Base-by-base conservation (phyloP, 1,140 invertebrate genomes). In the Scylla paramamosain region DNA sequence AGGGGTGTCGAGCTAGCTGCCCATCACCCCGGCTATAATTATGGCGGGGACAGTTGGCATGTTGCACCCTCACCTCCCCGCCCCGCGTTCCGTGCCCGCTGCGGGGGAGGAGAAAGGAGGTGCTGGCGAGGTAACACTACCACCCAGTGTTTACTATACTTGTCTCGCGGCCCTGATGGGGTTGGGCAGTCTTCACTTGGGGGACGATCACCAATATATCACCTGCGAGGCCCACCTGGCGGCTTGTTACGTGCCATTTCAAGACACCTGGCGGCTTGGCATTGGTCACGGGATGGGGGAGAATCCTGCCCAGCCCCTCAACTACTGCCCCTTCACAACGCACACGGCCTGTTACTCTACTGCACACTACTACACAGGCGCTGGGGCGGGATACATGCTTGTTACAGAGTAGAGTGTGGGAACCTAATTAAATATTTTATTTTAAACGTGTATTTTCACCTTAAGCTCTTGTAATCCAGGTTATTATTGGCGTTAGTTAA, bases 61-160 rank as follows among this genome's bases (percentile, higher is more conserved):
- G 67, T 20, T 1, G 67, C 67, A 20, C 67, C 12, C 67, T n/a
- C 20, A 7, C 16, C 16, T n/a, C 2, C 67, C 67, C 20, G 12
- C 67, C 20, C 67, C 67, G 12, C n/a, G 16, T 20, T 20, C n/a
- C 67, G 39, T n/a, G 20, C 67, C 67, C n/a, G 12, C 67, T n/a
- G 67, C 20, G 12, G 12, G 8, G 20, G 12, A 77, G 52, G 12
- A 77, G 52, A 8, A 77, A 20, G 67, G 20, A n/a, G 25, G 67
- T 77, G 67, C 20, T 77, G 67, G 67, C 67, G 67, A 77, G 67
- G 20, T 77, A 77, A 77, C n/a, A n/a, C 67, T 77, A n/a, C n/a
- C 67, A 77, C 67, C 67, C 67, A 77, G 67, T n/a, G 67, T 77
- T 77, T n/a, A 59, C 52, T 59, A 77, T 77, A 77, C 67, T 77